These are phyloP conservation scores for Ardeotis arabs DNA, from an alignment of 2,113 vertebrate genomes.

Conservation along the genomic window DNA sequence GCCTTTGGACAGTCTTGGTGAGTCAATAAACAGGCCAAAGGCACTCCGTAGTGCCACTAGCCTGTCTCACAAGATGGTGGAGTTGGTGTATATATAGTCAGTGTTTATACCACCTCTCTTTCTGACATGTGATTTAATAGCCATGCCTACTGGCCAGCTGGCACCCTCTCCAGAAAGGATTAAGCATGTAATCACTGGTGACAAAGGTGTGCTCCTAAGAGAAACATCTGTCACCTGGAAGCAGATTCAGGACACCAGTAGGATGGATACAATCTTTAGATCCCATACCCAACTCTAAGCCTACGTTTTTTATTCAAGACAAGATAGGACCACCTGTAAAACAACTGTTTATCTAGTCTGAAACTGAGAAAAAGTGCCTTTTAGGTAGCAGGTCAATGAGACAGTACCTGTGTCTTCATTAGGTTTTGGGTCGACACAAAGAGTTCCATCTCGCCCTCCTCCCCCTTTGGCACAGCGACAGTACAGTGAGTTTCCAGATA, in stretches of 20 bases:
- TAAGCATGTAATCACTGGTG: background rate
- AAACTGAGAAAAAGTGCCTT: background rate
- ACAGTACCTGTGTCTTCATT: slow-evolving; percentile 79
- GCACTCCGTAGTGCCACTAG: background rate
- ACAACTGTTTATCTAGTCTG: background rate
- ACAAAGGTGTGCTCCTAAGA: background rate
- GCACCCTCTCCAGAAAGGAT: background rate
- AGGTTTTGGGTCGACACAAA: slow-evolving; percentile 89
- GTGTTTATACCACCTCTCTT: background rate
- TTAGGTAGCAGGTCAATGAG: background rate
- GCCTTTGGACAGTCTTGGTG: background rate
- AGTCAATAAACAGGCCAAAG: background rate
- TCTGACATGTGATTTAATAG: background rate
- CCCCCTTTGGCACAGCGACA: slow-evolving; percentile 88
- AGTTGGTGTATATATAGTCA: background rate
- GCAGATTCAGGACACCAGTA: background rate
- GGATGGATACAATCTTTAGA: background rate
- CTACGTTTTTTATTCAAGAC: background rate
- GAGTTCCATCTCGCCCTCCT: slow-evolving; percentile 93
- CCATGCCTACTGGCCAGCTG: background rate
- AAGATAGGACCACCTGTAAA: background rate
- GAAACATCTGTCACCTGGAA: background rate
- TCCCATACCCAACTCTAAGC: background rate
- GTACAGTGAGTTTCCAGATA: slow-evolving; percentile 94
- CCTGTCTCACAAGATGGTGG: background rate